Evolutionary conservation across 2,888 invertebrate genomes (phyloP).

Genomic region (Achlya flavicornis): DNA sequence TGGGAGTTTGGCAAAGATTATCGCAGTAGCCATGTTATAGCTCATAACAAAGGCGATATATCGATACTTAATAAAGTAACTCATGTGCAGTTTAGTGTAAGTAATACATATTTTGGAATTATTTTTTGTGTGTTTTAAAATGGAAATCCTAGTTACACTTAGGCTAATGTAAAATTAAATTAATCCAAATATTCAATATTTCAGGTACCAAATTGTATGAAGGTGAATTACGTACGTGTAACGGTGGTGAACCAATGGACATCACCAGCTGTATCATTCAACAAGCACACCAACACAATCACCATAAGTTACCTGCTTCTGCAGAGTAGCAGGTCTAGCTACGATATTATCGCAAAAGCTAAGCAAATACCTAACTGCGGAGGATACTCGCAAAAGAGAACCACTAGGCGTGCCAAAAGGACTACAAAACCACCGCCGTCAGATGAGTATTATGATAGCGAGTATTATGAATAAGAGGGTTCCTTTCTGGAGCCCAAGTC

Average conservation of each 20-base stretch:
- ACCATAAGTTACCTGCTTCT: slow-evolving; percentile 28
- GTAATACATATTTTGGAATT: slow-evolving; percentile 9
- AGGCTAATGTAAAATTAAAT: too few relatives aligned
- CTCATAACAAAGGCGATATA: neutral
- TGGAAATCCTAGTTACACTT: neutral
- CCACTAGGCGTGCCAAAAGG: neutral
- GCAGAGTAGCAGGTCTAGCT: slow-evolving; percentile 31
- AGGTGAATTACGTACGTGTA: slow-evolving; percentile 29
- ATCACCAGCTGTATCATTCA: slow-evolving; percentile 31
- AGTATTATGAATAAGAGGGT: too few relatives aligned
- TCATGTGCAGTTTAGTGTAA: slow-evolving; percentile 17
- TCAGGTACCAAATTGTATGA: slow-evolving; percentile 31
- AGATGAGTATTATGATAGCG: too few relatives aligned
- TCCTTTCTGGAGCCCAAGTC: too few relatives aligned
- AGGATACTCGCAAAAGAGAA: neutral
- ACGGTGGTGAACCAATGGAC: slow-evolving; percentile 28
- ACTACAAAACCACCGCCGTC: too few relatives aligned
- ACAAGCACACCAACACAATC: slow-evolving; percentile 22
- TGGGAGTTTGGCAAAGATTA: slow-evolving; percentile 1
- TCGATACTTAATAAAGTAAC: neutral
- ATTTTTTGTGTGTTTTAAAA: neutral
- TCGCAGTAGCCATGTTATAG: neutral
- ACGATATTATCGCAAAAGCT: slow-evolving; percentile 28
- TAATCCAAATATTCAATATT: too few relatives aligned
- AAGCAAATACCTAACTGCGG: neutral